phyloP scores from a whole-genome alignment of 2,113 vertebrate genomes.

The Elaphurus davidianus region DNA sequence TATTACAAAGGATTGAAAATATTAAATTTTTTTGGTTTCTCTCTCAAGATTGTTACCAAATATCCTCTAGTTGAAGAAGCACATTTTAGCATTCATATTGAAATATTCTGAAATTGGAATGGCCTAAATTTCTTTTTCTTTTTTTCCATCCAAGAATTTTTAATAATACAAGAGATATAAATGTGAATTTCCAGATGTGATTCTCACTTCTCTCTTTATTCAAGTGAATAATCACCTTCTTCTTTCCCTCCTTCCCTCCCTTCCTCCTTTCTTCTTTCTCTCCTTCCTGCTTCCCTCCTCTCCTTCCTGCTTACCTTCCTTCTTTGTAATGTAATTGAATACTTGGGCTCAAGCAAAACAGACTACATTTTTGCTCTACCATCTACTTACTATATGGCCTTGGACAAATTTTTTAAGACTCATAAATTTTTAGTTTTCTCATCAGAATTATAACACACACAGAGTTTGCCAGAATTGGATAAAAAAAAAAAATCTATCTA shows the following conservation, averaged over 20 bases:
- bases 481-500: neutral
- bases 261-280: fast-evolving
- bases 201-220: neutral
- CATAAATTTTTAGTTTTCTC: neutral
- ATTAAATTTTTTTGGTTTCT: neutral
- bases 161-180: neutral
- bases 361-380: neutral
- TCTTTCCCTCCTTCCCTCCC: fast-evolving
- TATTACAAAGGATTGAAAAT: neutral
- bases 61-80: neutral
- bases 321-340: neutral
- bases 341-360: neutral
- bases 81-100: neutral
- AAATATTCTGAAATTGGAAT: conserved; percentile 14
- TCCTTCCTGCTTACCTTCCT: neutral
- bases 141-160: neutral
- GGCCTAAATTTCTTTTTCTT: neutral
- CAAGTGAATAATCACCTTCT: neutral
- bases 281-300: fast-evolving
- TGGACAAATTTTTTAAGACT: neutral
- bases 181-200: neutral
- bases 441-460: neutral
- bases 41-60: neutral
- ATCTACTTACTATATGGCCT: neutral
- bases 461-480: neutral